These are phyloP conservation scores for Mechanitis mazaeus DNA, from an alignment of 2,888 invertebrate species.

Conservation along the genomic window DNA sequence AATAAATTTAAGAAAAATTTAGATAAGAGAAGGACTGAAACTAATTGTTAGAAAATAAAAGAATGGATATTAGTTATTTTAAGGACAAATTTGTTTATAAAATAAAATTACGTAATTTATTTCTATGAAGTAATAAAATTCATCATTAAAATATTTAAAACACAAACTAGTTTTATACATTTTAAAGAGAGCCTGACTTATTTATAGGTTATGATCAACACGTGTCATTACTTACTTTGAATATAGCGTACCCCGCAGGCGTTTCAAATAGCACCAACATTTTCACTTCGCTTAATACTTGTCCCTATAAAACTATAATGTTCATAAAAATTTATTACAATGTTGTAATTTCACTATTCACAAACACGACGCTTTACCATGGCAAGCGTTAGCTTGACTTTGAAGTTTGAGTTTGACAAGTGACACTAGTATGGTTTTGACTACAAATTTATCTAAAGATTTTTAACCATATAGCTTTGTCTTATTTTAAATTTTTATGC, in stretches of 20 bases:
- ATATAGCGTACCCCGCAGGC: constrained; percentile 94
- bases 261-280: constrained; percentile 97
- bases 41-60: no score
- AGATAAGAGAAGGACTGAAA: no score
- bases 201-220: constrained; percentile 56
- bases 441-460: no score
- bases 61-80: no score
- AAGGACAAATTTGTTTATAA: no score
- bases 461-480: no score
- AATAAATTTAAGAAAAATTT: no score
- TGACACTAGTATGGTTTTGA: background rate
- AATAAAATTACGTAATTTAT: no score
- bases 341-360: constrained; percentile 18
- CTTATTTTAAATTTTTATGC: no score
- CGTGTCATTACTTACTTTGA: constrained; percentile 83
- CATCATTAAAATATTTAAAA: no score
- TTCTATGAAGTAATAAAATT: no score
- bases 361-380: constrained; percentile 37
- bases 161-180: background rate
- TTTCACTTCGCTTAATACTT: constrained; percentile 31
- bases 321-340: constrained; percentile 28
- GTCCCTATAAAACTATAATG: constrained; percentile 12
- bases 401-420: constrained; percentile 22
- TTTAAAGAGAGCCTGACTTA: background rate
- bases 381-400: constrained; percentile 25